Conservation (phyloP, 2,888 invertebrate species). For the Callinectes sapidus region DNA sequence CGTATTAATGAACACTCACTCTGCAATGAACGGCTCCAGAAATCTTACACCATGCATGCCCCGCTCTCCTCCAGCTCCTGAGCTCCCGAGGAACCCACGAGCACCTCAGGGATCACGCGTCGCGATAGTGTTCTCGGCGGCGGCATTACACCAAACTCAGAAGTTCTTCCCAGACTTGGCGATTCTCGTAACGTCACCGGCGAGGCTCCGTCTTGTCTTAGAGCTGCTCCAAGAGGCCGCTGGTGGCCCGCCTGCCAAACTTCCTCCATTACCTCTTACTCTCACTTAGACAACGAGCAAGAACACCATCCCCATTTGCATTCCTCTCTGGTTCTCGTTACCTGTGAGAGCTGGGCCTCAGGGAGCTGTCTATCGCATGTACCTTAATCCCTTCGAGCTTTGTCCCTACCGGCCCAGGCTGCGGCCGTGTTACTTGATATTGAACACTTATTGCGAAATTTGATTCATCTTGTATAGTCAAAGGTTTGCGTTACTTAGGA, state of each 20-base stretch:
- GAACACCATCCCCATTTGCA: constrained; percentile 31
- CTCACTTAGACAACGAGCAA: constrained; percentile 36
- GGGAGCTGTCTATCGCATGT: not conserved
- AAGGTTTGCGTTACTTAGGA: not conserved
- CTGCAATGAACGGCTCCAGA: not conserved
- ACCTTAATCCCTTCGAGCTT: not conserved
- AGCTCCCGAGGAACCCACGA: not conserved
- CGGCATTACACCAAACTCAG: constrained; percentile 25
- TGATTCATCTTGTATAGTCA: not conserved
- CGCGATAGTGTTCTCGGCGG: not conserved
- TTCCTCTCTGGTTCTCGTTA: constrained; percentile 33
- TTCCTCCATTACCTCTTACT: constrained; percentile 45
- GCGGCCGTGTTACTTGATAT: not conserved
- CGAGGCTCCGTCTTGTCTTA: not conserved
- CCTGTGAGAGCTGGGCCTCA: constrained; percentile 32
- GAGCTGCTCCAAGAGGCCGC: constrained; percentile 29
- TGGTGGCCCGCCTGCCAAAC: constrained; percentile 29
- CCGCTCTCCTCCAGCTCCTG: not conserved
- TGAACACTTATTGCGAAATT: not conserved
- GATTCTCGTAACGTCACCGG: constrained; percentile 9
- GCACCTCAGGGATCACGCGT: not conserved
- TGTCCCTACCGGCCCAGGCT: not conserved
- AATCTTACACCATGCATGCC: not conserved
- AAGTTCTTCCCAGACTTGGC: not conserved
- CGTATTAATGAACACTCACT: not conserved